A percentile compares a stretch with the other conserved stretches of the same genome.
These are phyloP conservation scores for Seriola quinqueradiata DNA, from an alignment of 2,113 vertebrate species.

Conservation along the genomic window DNA sequence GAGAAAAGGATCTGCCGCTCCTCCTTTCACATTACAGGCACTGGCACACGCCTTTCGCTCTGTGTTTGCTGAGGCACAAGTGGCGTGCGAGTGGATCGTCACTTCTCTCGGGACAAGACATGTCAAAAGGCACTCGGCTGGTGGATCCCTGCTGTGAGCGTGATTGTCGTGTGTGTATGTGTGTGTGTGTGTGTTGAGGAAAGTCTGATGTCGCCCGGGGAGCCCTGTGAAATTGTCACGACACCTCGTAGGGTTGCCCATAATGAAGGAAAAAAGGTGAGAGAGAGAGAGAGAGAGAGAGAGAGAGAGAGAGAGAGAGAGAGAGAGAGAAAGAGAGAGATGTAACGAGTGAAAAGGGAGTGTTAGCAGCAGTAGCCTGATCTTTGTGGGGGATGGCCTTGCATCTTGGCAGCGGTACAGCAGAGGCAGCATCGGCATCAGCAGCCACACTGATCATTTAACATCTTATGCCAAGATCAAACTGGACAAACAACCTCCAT, in stretches of 20 bases:
- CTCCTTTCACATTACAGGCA: constrained; percentile 23
- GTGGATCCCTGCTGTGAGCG: constrained; percentile 48
- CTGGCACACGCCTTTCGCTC: background rate
- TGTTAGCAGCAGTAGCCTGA: constrained; percentile 40
- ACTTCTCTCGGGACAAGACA: constrained; percentile 44
- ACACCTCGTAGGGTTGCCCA: constrained; percentile 47
- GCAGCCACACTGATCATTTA: constrained; percentile 67
- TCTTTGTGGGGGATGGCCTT: constrained; percentile 57
- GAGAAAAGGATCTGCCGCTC: constrained; percentile 40
- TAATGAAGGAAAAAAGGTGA: constrained; percentile 15
- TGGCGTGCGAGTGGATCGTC: constrained; percentile 32
- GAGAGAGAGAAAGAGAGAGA: constrained; percentile 4
- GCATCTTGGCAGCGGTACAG: constrained; percentile 58
- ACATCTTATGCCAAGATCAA: constrained; percentile 73
- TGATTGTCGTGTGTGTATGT: constrained; percentile 42
- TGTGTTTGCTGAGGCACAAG: constrained; percentile 35
- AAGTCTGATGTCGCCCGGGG: constrained; percentile 45
- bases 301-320: background rate
- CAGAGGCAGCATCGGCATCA: constrained; percentile 60
- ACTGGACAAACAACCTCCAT: constrained; percentile 70
- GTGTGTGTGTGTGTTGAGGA: constrained; percentile 29
- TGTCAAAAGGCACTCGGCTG: constrained; percentile 69
- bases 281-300: background rate
- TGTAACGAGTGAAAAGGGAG: constrained; percentile 29
- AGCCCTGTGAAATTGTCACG: constrained; percentile 59